Base-by-base conservation (phyloP, 2,888 invertebrate genomes). In the Dicranocentrus wangi region DNA sequence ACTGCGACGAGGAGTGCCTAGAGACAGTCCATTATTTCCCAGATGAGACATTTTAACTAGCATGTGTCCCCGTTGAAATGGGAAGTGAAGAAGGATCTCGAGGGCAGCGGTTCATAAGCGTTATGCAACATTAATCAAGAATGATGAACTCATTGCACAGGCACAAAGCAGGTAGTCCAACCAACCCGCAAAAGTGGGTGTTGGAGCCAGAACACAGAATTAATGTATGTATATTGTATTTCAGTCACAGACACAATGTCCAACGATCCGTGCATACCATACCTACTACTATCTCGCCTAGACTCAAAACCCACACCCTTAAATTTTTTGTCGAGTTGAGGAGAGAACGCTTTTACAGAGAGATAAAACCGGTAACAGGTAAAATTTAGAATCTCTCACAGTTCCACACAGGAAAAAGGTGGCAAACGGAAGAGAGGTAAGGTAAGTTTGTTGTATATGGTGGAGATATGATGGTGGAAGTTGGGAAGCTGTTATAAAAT, bases 41-140 rank as follows among this genome's bases (percentile, higher is more conserved):
- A 66, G 51, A 65, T 75, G 66, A 58, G 66, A 58, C 65, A 58
- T 32, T 47, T 39, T 66, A 39, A 58, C 28, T 25, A 66, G 58
- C 72, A 63, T 58, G 47, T 43, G 58, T 15, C 68, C 58, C 68
- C 66, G 68, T 47, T n/a, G n/a, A 55, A 73, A 75, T 55, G 47
- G 42, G 43, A 66, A 23, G 58, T 58, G 68, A 68, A 60, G 68
- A 75, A 75, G 39, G 39, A 75, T 66, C 75, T 75, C 42, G 42
- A 42, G 55, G 66, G 65, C 63, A 55, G 27, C 39, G 51, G 42
- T 55, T 75, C 75, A 75, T 75, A 75, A 65, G 51, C 47, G 60
- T 76, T 68, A 32, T 68, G 68, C 68, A 76, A 76, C 76, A 76
- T 76, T 76, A 68, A 76, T 76, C 76, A 76, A 76, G 68, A 68